These are phyloP conservation scores for Hipparchia semele DNA, from an alignment of 2,888 invertebrate species.

Conservation along the genomic window DNA sequence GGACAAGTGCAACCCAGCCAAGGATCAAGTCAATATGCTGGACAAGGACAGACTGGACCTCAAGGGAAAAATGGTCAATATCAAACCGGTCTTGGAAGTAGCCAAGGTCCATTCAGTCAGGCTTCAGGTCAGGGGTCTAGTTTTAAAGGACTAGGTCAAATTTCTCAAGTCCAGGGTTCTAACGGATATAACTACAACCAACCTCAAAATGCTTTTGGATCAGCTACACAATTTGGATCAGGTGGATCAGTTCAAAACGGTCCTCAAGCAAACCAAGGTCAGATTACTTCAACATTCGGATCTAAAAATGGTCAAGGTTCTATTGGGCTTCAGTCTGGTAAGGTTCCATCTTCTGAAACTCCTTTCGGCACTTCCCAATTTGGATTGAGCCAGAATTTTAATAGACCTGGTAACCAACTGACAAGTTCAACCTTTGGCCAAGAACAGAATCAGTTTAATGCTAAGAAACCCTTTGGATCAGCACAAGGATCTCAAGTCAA, in stretches of 20 bases:
- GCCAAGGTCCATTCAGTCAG: conserved; percentile 9
- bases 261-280: conserved; percentile 24
- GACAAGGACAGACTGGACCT: neutral
- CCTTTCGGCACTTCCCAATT: conserved; percentile 33
- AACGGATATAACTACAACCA: conserved; percentile 37
- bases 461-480: conserved; percentile 23
- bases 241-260: conserved; percentile 14
- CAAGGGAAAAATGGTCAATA: conserved; percentile 4
- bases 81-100: conserved; percentile 5
- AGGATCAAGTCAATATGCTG: neutral
- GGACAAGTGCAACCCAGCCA: conserved; percentile 1
- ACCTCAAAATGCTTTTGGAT: conserved; percentile 26
- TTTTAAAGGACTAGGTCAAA: conserved; percentile 3
- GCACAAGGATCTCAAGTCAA: conserved; percentile 17
- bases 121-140: conserved; percentile 1
- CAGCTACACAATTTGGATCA: conserved; percentile 16
- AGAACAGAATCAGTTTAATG: conserved; percentile 24
- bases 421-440: conserved; percentile 4
- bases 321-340: conserved; percentile 16
- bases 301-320: conserved; percentile 14
- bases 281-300: conserved; percentile 5
- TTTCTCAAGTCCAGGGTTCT: conserved; percentile 15
- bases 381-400: conserved; percentile 27
- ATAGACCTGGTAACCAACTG: conserved; percentile 2
- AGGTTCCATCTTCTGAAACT: conserved; percentile 14